These are phyloP conservation scores for Psittacula echo DNA, from an alignment of 2,797 vertebrate genomes.

Conservation along the genomic window DNA sequence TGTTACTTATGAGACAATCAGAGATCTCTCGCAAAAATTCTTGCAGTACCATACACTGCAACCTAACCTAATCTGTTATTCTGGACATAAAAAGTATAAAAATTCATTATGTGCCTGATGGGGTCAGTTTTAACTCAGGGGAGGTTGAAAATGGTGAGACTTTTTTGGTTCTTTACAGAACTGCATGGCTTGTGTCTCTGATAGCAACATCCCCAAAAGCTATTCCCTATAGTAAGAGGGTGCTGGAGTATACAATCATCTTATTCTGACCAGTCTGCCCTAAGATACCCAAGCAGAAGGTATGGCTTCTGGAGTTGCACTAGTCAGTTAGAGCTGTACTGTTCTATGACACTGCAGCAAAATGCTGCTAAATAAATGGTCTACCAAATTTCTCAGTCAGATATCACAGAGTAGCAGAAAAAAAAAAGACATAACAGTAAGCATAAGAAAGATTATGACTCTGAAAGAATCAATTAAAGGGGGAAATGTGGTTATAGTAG, in stretches of 20 bases:
- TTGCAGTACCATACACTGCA: neutral
- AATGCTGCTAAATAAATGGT: neutral
- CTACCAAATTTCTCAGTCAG: neutral
- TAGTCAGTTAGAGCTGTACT: neutral
- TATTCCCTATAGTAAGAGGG: neutral
- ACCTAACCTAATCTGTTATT: neutral
- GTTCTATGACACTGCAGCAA: neutral
- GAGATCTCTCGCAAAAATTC: neutral
- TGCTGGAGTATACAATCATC: neutral
- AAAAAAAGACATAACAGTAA: neutral
- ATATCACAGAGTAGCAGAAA: neutral
- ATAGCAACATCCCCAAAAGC: neutral
- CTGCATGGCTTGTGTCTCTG: neutral
- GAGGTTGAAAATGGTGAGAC: neutral
- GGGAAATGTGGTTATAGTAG: neutral
- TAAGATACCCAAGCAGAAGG: neutral
- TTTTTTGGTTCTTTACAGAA: neutral
- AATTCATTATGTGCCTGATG: rapidly evolving
- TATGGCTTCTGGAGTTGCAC: neutral
- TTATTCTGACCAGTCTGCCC: neutral
- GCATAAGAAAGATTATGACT: neutral
- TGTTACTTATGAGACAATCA: neutral
- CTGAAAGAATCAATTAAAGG: neutral
- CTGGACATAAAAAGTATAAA: neutral
- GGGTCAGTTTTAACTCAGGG: neutral